These are phyloP conservation scores for Sterna hirundo DNA, from an alignment of 2,113 vertebrate species.

Conservation along the genomic window DNA sequence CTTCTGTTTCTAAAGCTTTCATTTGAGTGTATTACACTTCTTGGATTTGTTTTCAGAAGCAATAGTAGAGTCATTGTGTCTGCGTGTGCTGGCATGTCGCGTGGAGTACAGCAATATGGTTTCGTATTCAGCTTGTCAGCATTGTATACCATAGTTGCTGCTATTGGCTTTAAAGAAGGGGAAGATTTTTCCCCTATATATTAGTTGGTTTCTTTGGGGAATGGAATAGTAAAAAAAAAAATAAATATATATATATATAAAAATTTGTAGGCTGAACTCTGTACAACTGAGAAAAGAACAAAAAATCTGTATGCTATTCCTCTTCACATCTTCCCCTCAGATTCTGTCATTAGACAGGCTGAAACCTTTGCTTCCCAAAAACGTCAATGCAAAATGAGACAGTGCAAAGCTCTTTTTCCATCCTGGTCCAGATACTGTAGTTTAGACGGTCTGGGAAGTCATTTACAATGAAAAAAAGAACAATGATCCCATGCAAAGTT, in stretches of 20 bases:
- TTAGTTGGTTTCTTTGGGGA: neutral
- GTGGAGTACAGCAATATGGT: neutral
- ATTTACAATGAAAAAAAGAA: neutral
- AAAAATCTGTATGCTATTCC: neutral
- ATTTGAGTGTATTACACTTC: neutral
- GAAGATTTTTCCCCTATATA: neutral
- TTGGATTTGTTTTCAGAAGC: neutral
- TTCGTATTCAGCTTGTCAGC: neutral
- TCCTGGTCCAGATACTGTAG: neutral
- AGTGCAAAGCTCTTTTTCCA: neutral
- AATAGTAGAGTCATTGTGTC: neutral
- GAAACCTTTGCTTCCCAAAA: neutral
- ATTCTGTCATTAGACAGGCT: neutral
- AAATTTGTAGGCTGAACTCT: neutral
- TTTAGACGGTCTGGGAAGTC: neutral
- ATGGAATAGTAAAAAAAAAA: neutral
- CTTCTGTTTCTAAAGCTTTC: neutral
- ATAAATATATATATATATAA: too few relatives aligned
- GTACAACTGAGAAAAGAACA: neutral
- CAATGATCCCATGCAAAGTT: neutral
- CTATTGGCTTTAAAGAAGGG: neutral
- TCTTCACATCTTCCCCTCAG: neutral
- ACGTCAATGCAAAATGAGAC: neutral
- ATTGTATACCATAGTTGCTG: neutral
- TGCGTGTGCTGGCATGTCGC: neutral